Conservation (phyloP, 1,140 invertebrate species). For the Bombus vancouverensis region DNA sequence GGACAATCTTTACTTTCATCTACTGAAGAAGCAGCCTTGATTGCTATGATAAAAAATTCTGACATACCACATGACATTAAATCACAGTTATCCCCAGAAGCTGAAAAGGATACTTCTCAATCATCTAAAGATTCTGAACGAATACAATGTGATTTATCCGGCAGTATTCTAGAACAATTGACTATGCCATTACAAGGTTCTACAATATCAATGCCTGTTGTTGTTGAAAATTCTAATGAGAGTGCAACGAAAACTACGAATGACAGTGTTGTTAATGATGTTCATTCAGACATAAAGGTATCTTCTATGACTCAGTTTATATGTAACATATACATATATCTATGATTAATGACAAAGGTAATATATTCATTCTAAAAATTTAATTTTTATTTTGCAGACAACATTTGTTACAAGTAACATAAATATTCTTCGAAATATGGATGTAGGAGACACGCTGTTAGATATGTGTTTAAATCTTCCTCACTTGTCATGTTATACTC, state of each 20-base stretch:
- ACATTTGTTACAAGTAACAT: constrained; percentile 83
- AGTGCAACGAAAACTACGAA: constrained; percentile 68
- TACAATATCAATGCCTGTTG: constrained; percentile 55
- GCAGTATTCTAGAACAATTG: constrained; percentile 86
- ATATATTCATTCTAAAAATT: constrained; percentile 14
- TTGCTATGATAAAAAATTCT: constrained; percentile 87
- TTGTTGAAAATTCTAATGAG: constrained; percentile 68
- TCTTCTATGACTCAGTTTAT: neutral
- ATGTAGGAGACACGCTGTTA: constrained; percentile 91
- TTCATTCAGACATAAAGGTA: constrained; percentile 76
- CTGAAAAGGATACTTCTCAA: constrained; percentile 84
- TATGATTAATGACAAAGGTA: neutral
- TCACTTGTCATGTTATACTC: constrained; percentile 89
- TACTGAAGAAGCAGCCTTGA: constrained; percentile 85
- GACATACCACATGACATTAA: constrained; percentile 85
- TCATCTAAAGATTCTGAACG: constrained; percentile 84
- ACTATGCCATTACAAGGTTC: constrained; percentile 86
- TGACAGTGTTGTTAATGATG: constrained; percentile 66
- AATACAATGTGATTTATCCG: constrained; percentile 85
- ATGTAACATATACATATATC: neutral
- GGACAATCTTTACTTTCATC: constrained; percentile 84
- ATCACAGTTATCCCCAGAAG: constrained; percentile 77
- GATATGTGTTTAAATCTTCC: constrained; percentile 90
- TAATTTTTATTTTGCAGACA: constrained; percentile 73
- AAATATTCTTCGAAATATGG: constrained; percentile 86